These are phyloP conservation scores for Sebastes iracundus DNA, from an alignment of 2,797 vertebrate species.

Conservation along the genomic window DNA sequence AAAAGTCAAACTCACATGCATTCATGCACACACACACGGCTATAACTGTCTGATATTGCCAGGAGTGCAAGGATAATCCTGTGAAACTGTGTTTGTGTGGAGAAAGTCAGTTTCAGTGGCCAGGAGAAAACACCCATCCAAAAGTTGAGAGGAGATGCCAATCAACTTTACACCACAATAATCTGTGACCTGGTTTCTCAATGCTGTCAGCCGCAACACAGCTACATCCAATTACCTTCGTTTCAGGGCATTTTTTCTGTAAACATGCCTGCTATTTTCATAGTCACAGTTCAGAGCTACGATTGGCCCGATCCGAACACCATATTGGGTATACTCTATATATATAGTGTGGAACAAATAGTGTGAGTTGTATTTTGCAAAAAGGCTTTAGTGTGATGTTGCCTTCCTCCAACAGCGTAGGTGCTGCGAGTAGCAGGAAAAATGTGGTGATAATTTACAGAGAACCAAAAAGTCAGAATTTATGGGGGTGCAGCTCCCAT, in stretches of 20 bases:
- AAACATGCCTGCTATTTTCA: conserved; percentile 32
- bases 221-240: conserved; percentile 59
- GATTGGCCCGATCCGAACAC: neutral
- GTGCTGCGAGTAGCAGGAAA: conserved; percentile 8
- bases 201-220: conserved; percentile 35
- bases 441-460: conserved; percentile 34
- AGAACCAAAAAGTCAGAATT: conserved; percentile 40
- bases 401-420: neutral
- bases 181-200: conserved; percentile 64
- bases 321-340: neutral
- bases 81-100: conserved; percentile 55
- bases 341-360: conserved; percentile 16
- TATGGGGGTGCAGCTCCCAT: conserved; percentile 12
- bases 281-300: conserved; percentile 18
- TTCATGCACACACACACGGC: conserved; percentile 6
- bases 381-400: neutral
- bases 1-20: conserved; percentile 25
- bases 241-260: conserved; percentile 45
- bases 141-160: conserved; percentile 54
- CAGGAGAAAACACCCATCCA: conserved; percentile 45
- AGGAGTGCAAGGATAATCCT: conserved; percentile 62
- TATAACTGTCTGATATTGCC: conserved; percentile 49
- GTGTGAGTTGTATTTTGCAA: conserved; percentile 8
- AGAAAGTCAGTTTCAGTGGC: conserved; percentile 49
- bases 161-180: conserved; percentile 53